Evolutionary conservation across 2,888 invertebrate genomes (phyloP).

Genomic region (Osmoderma eremita): DNA sequence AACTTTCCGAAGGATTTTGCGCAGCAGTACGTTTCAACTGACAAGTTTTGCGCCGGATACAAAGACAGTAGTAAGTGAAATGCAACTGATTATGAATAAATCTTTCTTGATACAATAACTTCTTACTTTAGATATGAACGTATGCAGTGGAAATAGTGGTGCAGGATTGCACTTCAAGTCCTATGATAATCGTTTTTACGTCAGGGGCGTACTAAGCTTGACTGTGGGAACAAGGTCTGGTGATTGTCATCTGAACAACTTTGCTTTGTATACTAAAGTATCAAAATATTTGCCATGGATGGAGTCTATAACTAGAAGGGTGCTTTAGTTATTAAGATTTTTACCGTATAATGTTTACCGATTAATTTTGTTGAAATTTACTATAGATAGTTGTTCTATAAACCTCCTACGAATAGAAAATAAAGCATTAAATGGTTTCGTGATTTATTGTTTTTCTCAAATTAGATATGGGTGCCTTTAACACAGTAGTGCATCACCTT

Average conservation of each 20-base stretch:
- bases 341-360: too few species aligned
- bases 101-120: too few species aligned
- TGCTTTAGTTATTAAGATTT: not conserved
- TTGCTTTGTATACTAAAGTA: conserved; percentile 27
- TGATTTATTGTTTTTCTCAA: too few species aligned
- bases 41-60: conserved; percentile 1
- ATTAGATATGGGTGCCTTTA: too few species aligned
- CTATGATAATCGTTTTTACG: not conserved
- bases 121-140: conserved; percentile 7
- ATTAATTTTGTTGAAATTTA: too few species aligned
- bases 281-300: conserved; percentile 7
- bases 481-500: too few species aligned
- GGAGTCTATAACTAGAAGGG: not conserved
- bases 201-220: conserved; percentile 19
- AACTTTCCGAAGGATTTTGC: not conserved
- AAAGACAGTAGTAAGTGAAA: not conserved
- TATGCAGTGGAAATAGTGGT: conserved; percentile 23
- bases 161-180: conserved; percentile 12
- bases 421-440: too few species aligned
- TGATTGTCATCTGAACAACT: conserved; percentile 14
- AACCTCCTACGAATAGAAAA: too few species aligned
- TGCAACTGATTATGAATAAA: too few species aligned
- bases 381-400: too few species aligned
- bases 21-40: not conserved
- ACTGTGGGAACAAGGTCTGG: not conserved